A percentile compares a stretch with the other conserved stretches of the same genome.
Conservation (phyloP, 2,888 invertebrate species). For the Zygothrica quintamaculata region DNA sequence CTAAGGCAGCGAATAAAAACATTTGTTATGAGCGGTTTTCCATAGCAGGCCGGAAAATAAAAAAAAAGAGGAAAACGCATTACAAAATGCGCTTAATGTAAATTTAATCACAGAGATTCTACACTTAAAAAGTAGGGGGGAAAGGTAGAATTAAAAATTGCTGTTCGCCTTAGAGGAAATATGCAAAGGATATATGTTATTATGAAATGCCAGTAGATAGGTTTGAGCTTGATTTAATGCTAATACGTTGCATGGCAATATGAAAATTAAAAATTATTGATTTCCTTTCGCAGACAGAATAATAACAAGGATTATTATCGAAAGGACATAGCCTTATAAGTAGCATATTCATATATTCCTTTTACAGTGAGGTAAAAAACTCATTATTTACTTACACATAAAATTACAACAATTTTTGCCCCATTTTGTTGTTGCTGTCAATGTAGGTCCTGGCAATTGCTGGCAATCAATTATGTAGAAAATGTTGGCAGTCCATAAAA, state of each 20-base stretch:
- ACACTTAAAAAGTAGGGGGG: background rate
- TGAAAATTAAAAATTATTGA: too few species aligned
- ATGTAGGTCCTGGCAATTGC: conserved; percentile 40
- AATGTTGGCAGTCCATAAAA: conserved; percentile 64
- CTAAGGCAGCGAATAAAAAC: conserved; percentile 35
- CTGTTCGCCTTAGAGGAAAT: background rate
- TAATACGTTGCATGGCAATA: too few species aligned
- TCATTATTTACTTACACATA: conserved; percentile 1
- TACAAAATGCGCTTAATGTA: conserved; percentile 48
- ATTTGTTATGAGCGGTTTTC: conserved; percentile 52
- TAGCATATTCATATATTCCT: background rate
- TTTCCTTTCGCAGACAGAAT: too few species aligned
- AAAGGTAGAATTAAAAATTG: background rate
- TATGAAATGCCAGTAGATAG: too few species aligned
- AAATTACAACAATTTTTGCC: conserved; percentile 42
- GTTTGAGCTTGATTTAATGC: too few species aligned
- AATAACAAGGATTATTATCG: too few species aligned
- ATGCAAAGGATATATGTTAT: too few species aligned
- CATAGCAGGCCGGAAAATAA: conserved; percentile 40
- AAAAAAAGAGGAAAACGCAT: conserved; percentile 37
- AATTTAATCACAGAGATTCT: conserved; percentile 51
- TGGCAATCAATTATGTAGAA: conserved; percentile 68
- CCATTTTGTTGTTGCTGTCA: conserved; percentile 13
- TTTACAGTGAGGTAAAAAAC: background rate
- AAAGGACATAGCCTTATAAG: background rate